These are phyloP conservation scores for Rhinolophus sinicus DNA, from an alignment of 2,113 vertebrate genomes.

Conservation along the genomic window DNA sequence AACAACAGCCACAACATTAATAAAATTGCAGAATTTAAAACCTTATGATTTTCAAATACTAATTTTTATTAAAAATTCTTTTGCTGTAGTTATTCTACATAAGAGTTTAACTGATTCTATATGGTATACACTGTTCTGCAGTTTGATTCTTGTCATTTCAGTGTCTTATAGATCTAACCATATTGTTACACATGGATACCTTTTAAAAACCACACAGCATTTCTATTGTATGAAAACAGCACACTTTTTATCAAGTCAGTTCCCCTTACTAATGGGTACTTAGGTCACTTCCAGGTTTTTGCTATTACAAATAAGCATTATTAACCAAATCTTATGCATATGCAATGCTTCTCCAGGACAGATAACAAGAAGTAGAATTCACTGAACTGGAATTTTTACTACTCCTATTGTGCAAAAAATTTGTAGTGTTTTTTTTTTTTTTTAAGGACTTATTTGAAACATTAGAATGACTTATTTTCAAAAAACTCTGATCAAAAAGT, in stretches of 20 bases:
- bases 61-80: constrained; percentile 21
- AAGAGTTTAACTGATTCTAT: background rate
- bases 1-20: constrained; percentile 37
- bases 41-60: background rate
- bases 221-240: constrained; percentile 14
- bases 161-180: background rate
- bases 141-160: constrained; percentile 32
- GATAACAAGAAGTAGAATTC: constrained; percentile 16
- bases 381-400: background rate
- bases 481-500: constrained; percentile 22
- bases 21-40: constrained; percentile 34
- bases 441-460: constrained; percentile 21
- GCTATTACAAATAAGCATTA: background rate
- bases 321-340: background rate
- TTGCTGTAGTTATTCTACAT: background rate
- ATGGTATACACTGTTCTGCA: background rate
- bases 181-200: background rate
- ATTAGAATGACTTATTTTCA: constrained; percentile 34
- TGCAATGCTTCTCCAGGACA: constrained; percentile 1
- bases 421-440: constrained; percentile 1
- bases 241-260: background rate
- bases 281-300: background rate
- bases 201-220: background rate
- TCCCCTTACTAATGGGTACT: background rate
- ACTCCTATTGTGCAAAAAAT: background rate